Evolutionary conservation across 1,140 invertebrate species (phyloP), one percentile per base, ranked within the genome.

Genomic region (Nixonia krombeini): DNA sequence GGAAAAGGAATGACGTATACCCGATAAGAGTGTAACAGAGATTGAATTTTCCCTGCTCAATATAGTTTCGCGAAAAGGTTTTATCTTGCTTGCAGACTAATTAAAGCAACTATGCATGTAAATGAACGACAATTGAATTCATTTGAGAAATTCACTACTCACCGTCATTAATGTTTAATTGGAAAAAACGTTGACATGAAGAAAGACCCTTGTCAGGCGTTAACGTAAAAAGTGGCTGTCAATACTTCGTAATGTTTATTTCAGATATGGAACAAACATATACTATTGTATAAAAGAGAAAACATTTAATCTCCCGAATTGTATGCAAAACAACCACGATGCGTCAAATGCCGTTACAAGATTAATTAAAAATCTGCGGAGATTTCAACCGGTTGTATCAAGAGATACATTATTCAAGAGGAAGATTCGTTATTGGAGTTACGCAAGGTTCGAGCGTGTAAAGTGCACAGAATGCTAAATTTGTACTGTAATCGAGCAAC

Each of bases 261-360:
- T 26, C 23, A n/a, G n/a, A n/a, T n/a, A 58, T 42, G 37, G 28
- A 51, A n/a, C n/a, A n/a, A n/a, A n/a, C n/a, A n/a, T n/a, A n/a
- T n/a, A n/a, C n/a, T n/a, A n/a, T n/a, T n/a, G n/a, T n/a, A 31
- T 31, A 31, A 31, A 31, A 31, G 29, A n/a, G 29, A 31, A 8
- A 31, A 31, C n/a, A n/a, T n/a, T n/a, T n/a, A 31, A 31, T 31
- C 29, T 10, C 9, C 9, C 25, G 25, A 9, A 26, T 5, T 9
- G 25, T 3, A n/a, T 38, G 13, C 12, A 38, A 38, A 10, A 25
- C 33, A 25, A 37, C 12, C 9, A 5, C n/a, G 18, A 58, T 56
- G 15, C 35, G n/a, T n/a, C n/a, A n/a, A n/a, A n/a, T n/a, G 70
- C 72, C 72, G 68, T 71, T 68, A 61, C 72, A 63, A 63, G 53